Conservation (phyloP, 2,113 vertebrate species). For the Bubo bubo region DNA sequence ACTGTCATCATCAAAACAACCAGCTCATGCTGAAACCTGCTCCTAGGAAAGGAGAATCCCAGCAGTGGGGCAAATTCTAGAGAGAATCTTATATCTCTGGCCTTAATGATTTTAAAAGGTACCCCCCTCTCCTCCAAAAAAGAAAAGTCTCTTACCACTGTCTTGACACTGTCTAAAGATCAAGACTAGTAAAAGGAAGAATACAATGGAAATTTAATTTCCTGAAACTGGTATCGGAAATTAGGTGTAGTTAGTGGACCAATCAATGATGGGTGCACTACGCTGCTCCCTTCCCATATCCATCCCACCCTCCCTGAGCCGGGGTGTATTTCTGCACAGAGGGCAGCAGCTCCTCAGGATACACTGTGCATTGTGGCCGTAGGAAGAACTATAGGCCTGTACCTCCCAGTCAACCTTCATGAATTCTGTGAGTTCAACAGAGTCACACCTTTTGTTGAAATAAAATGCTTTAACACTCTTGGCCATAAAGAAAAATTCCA, state of each 20-base stretch:
- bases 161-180: background rate
- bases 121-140: background rate
- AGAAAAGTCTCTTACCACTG: background rate
- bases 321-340: background rate
- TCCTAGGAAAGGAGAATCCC: background rate
- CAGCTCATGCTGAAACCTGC: background rate
- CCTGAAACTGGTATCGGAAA: background rate
- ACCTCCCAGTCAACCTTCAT: background rate
- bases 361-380: fast-evolving
- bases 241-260: background rate
- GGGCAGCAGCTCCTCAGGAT: background rate
- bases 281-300: background rate
- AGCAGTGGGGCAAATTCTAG: background rate
- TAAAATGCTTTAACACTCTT: background rate
- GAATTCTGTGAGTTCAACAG: background rate
- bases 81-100: background rate
- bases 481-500: background rate
- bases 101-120: background rate
- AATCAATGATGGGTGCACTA: background rate
- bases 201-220: background rate
- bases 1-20: background rate
- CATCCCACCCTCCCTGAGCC: background rate
- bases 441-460: background rate
- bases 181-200: background rate
- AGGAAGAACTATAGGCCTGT: background rate